These are phyloP conservation scores for Lucilia cuprina DNA, from an alignment of 1,140 invertebrate species.

Conservation along the genomic window DNA sequence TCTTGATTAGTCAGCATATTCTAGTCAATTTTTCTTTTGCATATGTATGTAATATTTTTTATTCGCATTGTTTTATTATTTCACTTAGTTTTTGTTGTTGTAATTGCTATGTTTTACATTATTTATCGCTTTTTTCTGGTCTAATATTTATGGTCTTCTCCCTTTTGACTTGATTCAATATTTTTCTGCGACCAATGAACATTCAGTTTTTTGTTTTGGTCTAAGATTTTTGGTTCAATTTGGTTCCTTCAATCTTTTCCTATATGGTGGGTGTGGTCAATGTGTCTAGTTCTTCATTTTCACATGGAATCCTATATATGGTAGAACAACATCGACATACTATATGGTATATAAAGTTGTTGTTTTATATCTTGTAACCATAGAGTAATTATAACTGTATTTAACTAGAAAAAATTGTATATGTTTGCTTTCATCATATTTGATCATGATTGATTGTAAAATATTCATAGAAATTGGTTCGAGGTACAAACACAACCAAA, in stretches of 20 bases:
- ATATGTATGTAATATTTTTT: neutral
- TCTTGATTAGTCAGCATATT: slow-evolving; percentile 6
- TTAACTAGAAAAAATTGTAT: slow-evolving; percentile 17
- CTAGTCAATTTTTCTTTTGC: slow-evolving; percentile 4
- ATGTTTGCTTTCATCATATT: slow-evolving; percentile 32
- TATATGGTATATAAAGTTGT: neutral
- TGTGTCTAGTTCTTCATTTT: neutral
- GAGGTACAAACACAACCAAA: neutral
- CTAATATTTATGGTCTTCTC: neutral
- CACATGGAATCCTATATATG: neutral
- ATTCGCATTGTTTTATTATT: neutral
- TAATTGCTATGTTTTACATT: neutral
- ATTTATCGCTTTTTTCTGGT: neutral
- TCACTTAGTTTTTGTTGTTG: neutral
- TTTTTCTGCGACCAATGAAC: slow-evolving; percentile 9
- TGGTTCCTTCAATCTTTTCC: neutral
- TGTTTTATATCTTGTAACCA: slow-evolving; percentile 2
- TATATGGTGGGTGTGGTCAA: neutral
- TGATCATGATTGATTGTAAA: slow-evolving; percentile 32
- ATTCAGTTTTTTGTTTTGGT: slow-evolving; percentile 5
- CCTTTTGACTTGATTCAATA: slow-evolving; percentile 1
- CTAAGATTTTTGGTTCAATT: neutral
- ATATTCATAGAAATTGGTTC: neutral
- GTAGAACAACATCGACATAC: neutral
- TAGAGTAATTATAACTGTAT: slow-evolving; percentile 32